A percentile compares a stretch with the other conserved stretches of the same genome.
These are phyloP conservation scores for Anarsia innoxiella DNA, from an alignment of 2,888 invertebrate species.

Conservation along the genomic window DNA sequence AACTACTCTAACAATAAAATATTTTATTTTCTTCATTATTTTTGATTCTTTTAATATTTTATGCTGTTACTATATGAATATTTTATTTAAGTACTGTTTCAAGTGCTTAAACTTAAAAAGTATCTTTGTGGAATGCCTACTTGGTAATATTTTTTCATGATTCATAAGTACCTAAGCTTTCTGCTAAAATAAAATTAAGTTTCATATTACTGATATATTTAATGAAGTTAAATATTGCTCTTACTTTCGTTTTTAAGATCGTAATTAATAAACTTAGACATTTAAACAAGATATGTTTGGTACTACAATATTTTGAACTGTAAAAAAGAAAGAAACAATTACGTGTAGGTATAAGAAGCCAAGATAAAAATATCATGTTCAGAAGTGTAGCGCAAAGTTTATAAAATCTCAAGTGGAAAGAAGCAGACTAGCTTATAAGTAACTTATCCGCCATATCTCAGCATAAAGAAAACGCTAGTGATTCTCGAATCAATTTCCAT, in stretches of 20 bases:
- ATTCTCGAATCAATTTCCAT: conserved; percentile 50
- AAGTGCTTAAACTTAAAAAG: too few species aligned
- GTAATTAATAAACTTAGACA: too few species aligned
- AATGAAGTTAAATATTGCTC: too few species aligned
- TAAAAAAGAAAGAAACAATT: too few species aligned
- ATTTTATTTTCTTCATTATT: conserved; percentile 17
- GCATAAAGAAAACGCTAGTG: conserved; percentile 23
- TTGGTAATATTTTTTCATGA: background rate
- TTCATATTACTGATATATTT: too few species aligned
- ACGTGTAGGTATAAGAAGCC: too few species aligned
- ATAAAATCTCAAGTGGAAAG: conserved; percentile 1
- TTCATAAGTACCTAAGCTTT: background rate
- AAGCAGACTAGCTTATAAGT: background rate
- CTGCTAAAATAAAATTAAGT: too few species aligned
- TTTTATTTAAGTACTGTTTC: background rate
- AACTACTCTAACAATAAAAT: conserved; percentile 29
- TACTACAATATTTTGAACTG: too few species aligned
- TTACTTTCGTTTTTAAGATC: too few species aligned
- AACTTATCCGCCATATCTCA: conserved; percentile 5
- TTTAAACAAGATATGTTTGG: too few species aligned
- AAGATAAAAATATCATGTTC: too few species aligned
- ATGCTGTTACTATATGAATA: background rate
- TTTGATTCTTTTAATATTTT: background rate
- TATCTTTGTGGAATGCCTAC: too few species aligned
- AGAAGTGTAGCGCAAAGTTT: background rate